Conservation (phyloP, 2,113 vertebrate species). For the Phoxinus phoxinus region DNA sequence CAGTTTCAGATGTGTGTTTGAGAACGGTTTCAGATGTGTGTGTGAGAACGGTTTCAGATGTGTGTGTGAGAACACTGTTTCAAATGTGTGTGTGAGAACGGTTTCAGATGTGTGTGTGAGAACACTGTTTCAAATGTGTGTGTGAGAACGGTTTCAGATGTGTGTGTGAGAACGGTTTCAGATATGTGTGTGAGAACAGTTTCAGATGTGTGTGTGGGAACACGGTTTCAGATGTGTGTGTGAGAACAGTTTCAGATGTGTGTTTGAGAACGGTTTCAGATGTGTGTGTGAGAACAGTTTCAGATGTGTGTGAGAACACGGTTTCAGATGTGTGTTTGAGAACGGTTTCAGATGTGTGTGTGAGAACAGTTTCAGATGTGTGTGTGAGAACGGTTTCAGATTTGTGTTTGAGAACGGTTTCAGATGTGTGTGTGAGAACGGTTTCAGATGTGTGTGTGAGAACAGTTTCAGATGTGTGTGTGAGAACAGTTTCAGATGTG, state of each 20-base stretch:
- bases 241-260: slow-evolving; percentile 39
- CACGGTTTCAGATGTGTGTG: too few species aligned
- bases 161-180: too few species aligned
- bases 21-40: too few species aligned
- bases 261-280: slow-evolving; percentile 62
- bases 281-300: too few species aligned
- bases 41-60: too few species aligned
- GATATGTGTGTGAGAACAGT: background rate
- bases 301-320: too few species aligned
- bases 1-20: slow-evolving; percentile 55
- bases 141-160: too few species aligned
- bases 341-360: too few species aligned
- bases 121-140: slow-evolving; percentile 45
- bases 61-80: background rate
- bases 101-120: too few species aligned
- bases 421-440: too few species aligned
- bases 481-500: slow-evolving; percentile 39
- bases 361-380: slow-evolving; percentile 39
- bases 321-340: slow-evolving; percentile 60
- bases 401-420: too few species aligned
- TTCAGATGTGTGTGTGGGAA: slow-evolving; percentile 60
- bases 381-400: slow-evolving; percentile 62
- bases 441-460: slow-evolving; percentile 60
- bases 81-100: slow-evolving; percentile 62
- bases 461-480: too few species aligned